Conservation (phyloP, 2,888 invertebrate species). For the Silvanus unidentatus region DNA sequence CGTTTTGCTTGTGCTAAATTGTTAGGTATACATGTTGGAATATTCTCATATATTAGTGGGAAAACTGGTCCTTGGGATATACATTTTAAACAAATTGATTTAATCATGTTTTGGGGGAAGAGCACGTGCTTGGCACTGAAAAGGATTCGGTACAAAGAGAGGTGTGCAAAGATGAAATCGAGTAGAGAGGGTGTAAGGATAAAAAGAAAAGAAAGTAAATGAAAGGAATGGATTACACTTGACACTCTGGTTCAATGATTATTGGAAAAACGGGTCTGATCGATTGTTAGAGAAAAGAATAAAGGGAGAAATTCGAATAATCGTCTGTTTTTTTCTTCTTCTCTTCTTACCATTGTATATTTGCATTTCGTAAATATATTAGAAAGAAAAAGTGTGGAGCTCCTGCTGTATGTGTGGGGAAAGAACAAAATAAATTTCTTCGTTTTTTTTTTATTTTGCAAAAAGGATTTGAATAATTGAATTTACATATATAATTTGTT, state of each 20-base stretch:
- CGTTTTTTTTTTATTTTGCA: too few species aligned
- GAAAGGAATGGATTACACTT: constrained; percentile 36
- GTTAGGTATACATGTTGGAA: too few species aligned
- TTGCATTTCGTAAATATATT: constrained; percentile 36
- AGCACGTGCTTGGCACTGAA: too few species aligned
- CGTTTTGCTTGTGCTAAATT: constrained; percentile 39
- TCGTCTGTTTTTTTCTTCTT: constrained; percentile 7
- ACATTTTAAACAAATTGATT: too few species aligned
- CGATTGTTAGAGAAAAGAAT: constrained; percentile 28
- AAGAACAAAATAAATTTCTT: constrained; percentile 39
- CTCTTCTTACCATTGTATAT: constrained; percentile 32
- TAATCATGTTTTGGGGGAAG: too few species aligned
- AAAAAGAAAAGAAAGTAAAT: constrained; percentile 25
- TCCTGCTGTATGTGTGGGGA: constrained; percentile 10
- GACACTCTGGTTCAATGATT: constrained; percentile 34
- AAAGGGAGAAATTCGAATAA: constrained; percentile 20
- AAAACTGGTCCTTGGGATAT: too few species aligned
- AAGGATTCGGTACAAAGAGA: constrained; percentile 8
- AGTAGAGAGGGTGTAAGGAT: constrained; percentile 15
- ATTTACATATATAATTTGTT: constrained; percentile 41
- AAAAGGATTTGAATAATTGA: constrained; percentile 40
- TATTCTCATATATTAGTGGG: too few species aligned
- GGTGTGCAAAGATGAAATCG: constrained; percentile 9
- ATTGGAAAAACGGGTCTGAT: constrained; percentile 28
- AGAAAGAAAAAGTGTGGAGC: too few species aligned